phyloP scores from a whole-genome alignment of 2,113 vertebrate species.

The Macheiramphus alcinus region DNA sequence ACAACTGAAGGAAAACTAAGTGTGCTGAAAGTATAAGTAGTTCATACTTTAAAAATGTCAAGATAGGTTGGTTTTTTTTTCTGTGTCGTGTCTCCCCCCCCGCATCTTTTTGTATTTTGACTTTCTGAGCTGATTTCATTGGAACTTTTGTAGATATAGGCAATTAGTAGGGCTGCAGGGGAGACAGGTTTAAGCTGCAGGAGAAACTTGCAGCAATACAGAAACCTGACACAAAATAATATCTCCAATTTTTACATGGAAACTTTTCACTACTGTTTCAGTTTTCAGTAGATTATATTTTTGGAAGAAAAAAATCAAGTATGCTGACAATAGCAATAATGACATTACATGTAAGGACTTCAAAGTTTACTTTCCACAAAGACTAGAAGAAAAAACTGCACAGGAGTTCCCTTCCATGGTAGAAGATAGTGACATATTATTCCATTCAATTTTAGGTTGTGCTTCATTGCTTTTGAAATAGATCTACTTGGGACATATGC shows the following conservation, averaged over 20 bases:
- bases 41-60: neutral
- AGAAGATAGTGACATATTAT: neutral
- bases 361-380: neutral
- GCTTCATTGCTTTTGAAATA: slow-evolving; percentile 17
- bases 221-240: neutral
- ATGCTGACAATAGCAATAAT: neutral
- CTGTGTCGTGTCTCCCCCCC: too few species aligned
- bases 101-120: neutral
- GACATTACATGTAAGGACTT: neutral
- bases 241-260: neutral
- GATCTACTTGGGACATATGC: neutral
- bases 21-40: neutral
- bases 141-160: neutral
- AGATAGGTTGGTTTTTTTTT: neutral
- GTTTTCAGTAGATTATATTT: neutral
- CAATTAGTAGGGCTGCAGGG: neutral
- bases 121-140: neutral
- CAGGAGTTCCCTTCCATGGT: neutral
- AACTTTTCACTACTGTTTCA: neutral
- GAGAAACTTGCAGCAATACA: neutral
- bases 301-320: neutral
- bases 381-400: neutral
- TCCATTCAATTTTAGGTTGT: neutral
- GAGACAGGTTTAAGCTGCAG: neutral
- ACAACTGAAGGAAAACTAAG: neutral